Percentiles rank a stretch among this genome's conserved stretches.
These are phyloP conservation scores for Onychomys torridus DNA, from an alignment of 2,797 vertebrate species.

Conservation along the genomic window DNA sequence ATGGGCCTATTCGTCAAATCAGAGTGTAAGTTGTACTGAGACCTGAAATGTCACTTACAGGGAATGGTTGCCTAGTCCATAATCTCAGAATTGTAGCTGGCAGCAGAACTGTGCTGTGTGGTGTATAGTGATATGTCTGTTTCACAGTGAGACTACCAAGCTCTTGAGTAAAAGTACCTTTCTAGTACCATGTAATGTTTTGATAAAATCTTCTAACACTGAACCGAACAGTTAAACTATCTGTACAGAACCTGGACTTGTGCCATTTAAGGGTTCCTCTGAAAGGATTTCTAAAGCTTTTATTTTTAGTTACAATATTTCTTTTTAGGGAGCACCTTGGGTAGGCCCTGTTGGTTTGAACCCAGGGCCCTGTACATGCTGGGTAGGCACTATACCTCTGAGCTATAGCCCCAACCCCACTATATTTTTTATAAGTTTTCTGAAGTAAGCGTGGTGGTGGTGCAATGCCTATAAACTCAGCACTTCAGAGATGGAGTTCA, in stretches of 20 bases:
- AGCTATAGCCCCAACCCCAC: not conserved
- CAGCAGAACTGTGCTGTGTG: no score
- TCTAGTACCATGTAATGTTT: not conserved
- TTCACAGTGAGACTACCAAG: not conserved
- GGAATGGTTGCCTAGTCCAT: not conserved
- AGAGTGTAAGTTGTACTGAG: slow-evolving; percentile 93
- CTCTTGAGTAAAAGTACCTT: not conserved
- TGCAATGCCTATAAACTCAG: not conserved
- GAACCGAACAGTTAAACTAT: slow-evolving; percentile 6
- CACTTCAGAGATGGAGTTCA: not conserved
- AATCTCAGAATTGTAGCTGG: slow-evolving; percentile 10
- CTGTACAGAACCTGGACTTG: not conserved
- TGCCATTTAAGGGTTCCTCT: not conserved
- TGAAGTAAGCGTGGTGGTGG: not conserved
- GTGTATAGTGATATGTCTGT: not conserved
- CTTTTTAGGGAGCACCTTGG: not conserved
- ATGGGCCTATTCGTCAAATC: slow-evolving; percentile 98
- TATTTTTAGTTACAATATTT: not conserved
- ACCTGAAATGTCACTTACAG: slow-evolving; percentile 31
- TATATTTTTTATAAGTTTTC: not conserved
- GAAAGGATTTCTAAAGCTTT: not conserved
- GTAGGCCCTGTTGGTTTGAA: not conserved
- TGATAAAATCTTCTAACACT: slow-evolving; percentile 37
- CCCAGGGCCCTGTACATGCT: not conserved
- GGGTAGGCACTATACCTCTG: not conserved